Evolutionary conservation across 2,888 invertebrate genomes (phyloP).

Genomic region (Helobdella robusta): DNA sequence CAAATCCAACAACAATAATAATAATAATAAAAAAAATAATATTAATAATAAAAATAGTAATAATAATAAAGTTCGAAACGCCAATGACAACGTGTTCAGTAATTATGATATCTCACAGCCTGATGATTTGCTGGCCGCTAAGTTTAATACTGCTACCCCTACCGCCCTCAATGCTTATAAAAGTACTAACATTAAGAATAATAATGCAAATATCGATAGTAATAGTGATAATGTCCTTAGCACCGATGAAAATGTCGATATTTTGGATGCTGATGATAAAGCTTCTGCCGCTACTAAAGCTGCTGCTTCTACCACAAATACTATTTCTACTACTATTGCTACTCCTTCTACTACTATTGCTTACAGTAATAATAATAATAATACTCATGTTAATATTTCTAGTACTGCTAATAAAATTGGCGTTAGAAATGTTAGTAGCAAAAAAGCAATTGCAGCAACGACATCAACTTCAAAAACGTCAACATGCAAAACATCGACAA

Average conservation of each 20-base stretch:
- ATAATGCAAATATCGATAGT: no score
- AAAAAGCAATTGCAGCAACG: neutral
- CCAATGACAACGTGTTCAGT: constrained; percentile 79
- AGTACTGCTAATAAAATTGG: neutral
- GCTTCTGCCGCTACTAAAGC: neutral
- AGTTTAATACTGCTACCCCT: constrained; percentile 84
- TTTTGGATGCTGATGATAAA: constrained; percentile 61
- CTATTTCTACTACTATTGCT: no score
- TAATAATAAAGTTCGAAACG: neutral
- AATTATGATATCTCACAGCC: constrained; percentile 69
- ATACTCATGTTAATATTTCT: neutral
- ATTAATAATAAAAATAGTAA: no score
- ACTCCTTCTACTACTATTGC: no score
- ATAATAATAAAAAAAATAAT: no score
- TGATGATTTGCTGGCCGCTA: constrained; percentile 73
- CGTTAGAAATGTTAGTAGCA: neutral
- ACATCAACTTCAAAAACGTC: neutral
- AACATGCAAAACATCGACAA: neutral
- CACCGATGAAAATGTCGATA: no score
- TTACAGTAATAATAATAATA: no score
- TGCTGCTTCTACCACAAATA: no score
- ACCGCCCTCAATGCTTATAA: no score
- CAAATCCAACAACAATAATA: no score
- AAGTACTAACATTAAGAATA: no score
- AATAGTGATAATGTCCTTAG: no score